phyloP scores from a whole-genome alignment of 2,888 invertebrate genomes.

The Phalangium opilio region DNA sequence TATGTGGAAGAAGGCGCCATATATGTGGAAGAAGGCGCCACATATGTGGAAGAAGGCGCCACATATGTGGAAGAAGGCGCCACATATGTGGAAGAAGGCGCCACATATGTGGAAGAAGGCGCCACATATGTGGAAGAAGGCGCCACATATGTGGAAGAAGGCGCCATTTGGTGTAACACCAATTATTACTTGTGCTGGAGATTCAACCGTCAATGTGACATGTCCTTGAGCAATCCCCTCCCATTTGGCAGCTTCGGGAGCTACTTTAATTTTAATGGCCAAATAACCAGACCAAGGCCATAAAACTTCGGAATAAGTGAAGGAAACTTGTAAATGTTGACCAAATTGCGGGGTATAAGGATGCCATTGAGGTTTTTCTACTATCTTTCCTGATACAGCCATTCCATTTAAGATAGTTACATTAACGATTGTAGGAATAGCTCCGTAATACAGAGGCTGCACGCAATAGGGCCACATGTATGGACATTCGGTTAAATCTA shows the following conservation, averaged over 20 bases:
- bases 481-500: slow-evolving; percentile 85
- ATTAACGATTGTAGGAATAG: slow-evolving; percentile 76
- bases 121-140: too few species aligned
- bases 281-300: slow-evolving; percentile 98
- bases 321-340: slow-evolving; percentile 53
- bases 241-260: slow-evolving; percentile 46
- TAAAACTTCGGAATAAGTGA: slow-evolving; percentile 58
- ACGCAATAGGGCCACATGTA: slow-evolving; percentile 99
- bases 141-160: too few species aligned
- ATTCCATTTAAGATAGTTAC: slow-evolving; percentile 83
- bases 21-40: too few species aligned
- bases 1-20: too few species aligned
- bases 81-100: too few species aligned
- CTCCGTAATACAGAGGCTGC: slow-evolving; percentile 76
- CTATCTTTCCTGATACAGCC: slow-evolving; percentile 69
- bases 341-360: slow-evolving; percentile 70
- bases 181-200: slow-evolving; percentile 41
- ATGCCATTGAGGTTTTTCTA: slow-evolving; percentile 61
- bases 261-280: slow-evolving; percentile 58
- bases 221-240: slow-evolving; percentile 69
- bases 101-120: too few species aligned
- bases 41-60: too few species aligned
- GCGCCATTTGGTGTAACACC: not conserved
- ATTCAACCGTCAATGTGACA: slow-evolving; percentile 64
- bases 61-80: too few species aligned